phyloP scores from a whole-genome alignment of 1,140 invertebrate genomes.

The Philotrypesis tridentata region DNA sequence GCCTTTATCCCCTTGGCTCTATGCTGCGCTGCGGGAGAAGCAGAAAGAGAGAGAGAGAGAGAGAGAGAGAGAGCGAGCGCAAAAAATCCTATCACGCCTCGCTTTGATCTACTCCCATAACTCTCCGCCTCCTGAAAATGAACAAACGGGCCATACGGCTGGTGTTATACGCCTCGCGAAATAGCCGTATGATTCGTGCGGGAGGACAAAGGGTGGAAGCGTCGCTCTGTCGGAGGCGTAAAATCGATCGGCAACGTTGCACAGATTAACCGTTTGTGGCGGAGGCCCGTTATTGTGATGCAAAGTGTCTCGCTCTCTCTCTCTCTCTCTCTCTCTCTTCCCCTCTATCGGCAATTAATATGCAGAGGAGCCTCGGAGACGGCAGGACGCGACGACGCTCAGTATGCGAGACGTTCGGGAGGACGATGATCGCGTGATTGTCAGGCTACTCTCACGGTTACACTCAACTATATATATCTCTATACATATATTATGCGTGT shows the following conservation, averaged over 20 bases:
- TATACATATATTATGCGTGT: neutral
- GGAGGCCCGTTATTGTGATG: slow-evolving; percentile 55
- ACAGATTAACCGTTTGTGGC: slow-evolving; percentile 43
- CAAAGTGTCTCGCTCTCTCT: slow-evolving; percentile 54
- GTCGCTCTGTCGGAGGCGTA: neutral
- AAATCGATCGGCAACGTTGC: neutral
- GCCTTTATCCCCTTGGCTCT: neutral
- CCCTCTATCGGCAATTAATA: slow-evolving; percentile 62
- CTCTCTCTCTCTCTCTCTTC: too few species aligned
- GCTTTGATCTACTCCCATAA: neutral
- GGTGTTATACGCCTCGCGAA: neutral
- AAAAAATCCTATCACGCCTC: neutral
- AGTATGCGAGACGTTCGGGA: slow-evolving; percentile 62
- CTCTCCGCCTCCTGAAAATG: neutral
- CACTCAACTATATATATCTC: neutral
- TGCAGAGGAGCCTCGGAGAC: slow-evolving; percentile 53
- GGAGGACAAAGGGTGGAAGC: slow-evolving; percentile 12
- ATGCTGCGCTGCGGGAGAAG: too few species aligned
- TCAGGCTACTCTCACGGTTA: slow-evolving; percentile 58
- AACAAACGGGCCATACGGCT: neutral
- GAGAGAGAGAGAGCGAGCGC: too few species aligned
- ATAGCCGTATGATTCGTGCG: slow-evolving; percentile 34
- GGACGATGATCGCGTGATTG: slow-evolving; percentile 66
- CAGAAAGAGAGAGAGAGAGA: too few species aligned
- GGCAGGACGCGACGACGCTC: slow-evolving; percentile 46